Base-by-base conservation (phyloP, 2,888 invertebrate genomes). In the Tetragonula carbonaria region DNA sequence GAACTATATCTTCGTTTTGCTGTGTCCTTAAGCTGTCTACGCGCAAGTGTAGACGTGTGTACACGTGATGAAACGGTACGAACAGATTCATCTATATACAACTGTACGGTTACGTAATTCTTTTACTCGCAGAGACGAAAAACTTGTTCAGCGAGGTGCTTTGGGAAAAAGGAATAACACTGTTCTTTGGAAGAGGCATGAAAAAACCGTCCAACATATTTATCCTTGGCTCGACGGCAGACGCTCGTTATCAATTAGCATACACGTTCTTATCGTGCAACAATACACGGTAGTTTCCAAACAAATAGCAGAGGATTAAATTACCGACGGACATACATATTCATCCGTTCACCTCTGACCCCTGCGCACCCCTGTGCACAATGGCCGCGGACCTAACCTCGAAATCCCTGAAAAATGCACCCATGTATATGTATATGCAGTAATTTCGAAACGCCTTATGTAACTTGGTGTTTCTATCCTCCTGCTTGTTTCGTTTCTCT, bases 341-440 rank as follows among this genome's bases (percentile, higher is more conserved):
- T 38, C 33, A 33, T 18, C 5, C 23, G 23, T 85, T 80, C 71
- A 70, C 74, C 66, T 59, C 45, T 68, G 38, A 78, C 59, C 84
- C 76, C 74, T 72, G n/a, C 53, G 18, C 21, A 62, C 45, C 45
- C 18, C 14, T 66, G 68, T 86, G 89, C 87, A 89, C 84, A 81
- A 51, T 80, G 59, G 45, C 57, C 23, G 14, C 66, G 18, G 77
- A 91, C 88, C 89, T 91, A 91, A 91, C 91, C 91, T 90, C 73
- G 62, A 87, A 81, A 13, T 53, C 28, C 4, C 57, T 73, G 38
- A 71, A 77, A 88, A 80, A 71, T 76, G 21, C n/a, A 51, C 70
- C 67, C 78, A 50, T 77, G 11, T 45, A 28, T 11, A 45, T 45
- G 45, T 71, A 85, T 75, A 80, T 72, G 66, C 55, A 75, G 59